Evolutionary conservation across 2,888 invertebrate genomes (phyloP).

Genomic region (Cryptocephalus primarius): DNA sequence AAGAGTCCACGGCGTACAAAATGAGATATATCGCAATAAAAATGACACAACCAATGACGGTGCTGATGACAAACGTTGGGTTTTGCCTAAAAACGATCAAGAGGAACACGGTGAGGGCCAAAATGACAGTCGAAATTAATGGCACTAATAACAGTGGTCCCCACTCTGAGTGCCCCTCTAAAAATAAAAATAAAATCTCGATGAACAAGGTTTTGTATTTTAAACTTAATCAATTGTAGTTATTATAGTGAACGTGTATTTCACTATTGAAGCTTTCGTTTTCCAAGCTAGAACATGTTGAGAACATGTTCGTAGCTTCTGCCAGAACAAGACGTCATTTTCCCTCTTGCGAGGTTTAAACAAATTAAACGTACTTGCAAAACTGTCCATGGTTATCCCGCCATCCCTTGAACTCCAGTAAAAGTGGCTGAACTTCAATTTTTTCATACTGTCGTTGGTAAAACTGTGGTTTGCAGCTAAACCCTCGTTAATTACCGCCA

Average conservation of each 20-base stretch:
- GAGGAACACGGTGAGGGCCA: conserved; percentile 29
- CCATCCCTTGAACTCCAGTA: background rate
- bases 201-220: no score
- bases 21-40: conserved; percentile 35
- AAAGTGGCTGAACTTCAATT: background rate
- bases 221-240: no score
- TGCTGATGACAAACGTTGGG: conserved; percentile 37
- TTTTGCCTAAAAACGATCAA: conserved; percentile 39
- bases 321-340: no score
- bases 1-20: conserved; percentile 19
- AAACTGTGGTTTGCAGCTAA: no score
- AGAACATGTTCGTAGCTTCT: no score
- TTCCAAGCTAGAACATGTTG: no score
- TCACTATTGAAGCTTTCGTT: no score
- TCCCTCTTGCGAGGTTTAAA: no score
- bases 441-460: background rate
- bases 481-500: no score
- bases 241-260: no score
- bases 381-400: background rate
- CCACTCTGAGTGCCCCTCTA: conserved; percentile 15
- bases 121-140: conserved; percentile 25
- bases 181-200: background rate
- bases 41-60: conserved; percentile 37
- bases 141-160: conserved; percentile 26
- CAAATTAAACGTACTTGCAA: background rate